A percentile compares a stretch with the other conserved stretches of the same genome.
phyloP scores from a whole-genome alignment of 2,888 invertebrate species.

The Poecilobothrus nobilitatus region DNA sequence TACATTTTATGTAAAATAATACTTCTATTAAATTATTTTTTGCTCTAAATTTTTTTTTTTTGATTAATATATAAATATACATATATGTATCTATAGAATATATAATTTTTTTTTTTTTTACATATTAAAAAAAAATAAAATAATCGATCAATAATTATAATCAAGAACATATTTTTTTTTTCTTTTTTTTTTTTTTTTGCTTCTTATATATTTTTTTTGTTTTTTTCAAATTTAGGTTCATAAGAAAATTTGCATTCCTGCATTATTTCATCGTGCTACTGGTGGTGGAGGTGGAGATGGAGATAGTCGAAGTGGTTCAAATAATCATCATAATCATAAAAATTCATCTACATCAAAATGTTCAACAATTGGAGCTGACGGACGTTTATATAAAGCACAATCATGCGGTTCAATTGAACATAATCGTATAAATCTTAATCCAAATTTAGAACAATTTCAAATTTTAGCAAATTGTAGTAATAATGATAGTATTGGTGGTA shows the following conservation, averaged over 20 bases:
- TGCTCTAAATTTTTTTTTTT: too few relatives aligned
- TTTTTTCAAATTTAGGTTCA: constrained; percentile 50
- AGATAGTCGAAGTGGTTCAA: not conserved
- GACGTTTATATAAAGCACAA: constrained; percentile 53
- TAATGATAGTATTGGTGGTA: not conserved
- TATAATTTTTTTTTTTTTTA: too few relatives aligned
- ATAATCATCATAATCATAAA: not conserved
- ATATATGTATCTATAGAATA: too few relatives aligned
- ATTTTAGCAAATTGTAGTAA: not conserved
- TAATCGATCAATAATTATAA: too few relatives aligned
- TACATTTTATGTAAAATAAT: too few relatives aligned
- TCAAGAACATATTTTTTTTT: too few relatives aligned
- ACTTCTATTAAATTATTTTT: too few relatives aligned
- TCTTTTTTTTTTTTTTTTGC: not conserved
- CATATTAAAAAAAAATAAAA: too few relatives aligned
- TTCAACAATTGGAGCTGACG: constrained; percentile 22
- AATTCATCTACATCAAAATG: not conserved
- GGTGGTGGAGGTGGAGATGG: not conserved
- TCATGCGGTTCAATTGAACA: constrained; percentile 52
- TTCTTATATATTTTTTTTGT: constrained; percentile 32
- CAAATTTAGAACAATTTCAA: not conserved
- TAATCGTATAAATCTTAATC: constrained; percentile 8
- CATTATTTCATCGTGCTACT: constrained; percentile 44
- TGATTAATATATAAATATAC: too few relatives aligned
- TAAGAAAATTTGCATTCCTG: constrained; percentile 55